Conservation (phyloP, 2,888 invertebrate species). For the Bembecia ichneumoniformis region DNA sequence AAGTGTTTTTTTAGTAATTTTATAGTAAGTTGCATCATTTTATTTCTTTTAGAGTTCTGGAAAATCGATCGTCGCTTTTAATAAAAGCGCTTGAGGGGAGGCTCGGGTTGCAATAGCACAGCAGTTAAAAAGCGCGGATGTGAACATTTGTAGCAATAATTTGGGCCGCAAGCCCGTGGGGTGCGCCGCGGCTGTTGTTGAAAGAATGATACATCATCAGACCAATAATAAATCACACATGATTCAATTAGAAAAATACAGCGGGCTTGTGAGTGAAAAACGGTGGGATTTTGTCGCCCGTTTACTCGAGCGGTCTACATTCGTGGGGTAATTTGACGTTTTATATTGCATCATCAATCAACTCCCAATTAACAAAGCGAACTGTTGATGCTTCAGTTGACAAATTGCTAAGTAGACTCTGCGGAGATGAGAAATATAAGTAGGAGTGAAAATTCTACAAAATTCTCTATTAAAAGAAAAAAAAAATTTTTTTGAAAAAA, state of each 20-base stretch:
- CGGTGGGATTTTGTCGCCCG: slow-evolving; percentile 50
- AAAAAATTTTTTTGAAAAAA: no score
- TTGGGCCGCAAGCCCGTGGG: slow-evolving; percentile 58
- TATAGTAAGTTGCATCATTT: no score
- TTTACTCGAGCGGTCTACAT: slow-evolving; percentile 45
- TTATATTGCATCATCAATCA: slow-evolving; percentile 65
- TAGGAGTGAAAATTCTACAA: no score
- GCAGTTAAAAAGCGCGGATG: slow-evolving; percentile 60
- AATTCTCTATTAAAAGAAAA: no score
- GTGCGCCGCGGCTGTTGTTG: slow-evolving; percentile 65
- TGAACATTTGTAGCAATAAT: slow-evolving; percentile 69
- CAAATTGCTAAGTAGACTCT: neutral
- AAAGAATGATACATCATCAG: slow-evolving; percentile 73
- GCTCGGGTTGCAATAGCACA: slow-evolving; percentile 28
- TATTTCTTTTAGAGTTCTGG: neutral
- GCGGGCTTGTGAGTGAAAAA: slow-evolving; percentile 37
- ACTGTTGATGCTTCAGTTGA: slow-evolving; percentile 2
- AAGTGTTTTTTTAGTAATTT: no score
- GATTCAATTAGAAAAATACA: slow-evolving; percentile 71
- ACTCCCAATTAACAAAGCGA: slow-evolving; percentile 46
- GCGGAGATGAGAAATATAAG: neutral
- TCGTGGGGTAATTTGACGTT: slow-evolving; percentile 61
- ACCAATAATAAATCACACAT: slow-evolving; percentile 71
- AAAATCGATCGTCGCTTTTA: slow-evolving; percentile 48
- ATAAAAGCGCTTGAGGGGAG: slow-evolving; percentile 54